Evolutionary conservation across 2,113 vertebrate species (phyloP).

Genomic region (Irena cyanogastra): DNA sequence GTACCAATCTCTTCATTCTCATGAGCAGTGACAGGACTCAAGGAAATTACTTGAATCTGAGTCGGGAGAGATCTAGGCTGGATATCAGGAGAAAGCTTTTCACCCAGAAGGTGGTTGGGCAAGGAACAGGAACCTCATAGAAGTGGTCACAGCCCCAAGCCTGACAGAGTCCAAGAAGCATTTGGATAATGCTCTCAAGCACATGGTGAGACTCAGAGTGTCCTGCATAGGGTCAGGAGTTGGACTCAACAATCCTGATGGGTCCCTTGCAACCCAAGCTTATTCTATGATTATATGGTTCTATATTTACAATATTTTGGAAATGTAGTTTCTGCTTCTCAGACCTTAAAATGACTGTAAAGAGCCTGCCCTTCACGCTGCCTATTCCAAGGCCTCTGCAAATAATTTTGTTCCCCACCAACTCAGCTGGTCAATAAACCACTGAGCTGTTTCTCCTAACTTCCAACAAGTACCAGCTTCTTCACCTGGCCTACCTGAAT

Average conservation of each 20-base stretch:
- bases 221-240: neutral
- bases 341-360: neutral
- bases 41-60: neutral
- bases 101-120: neutral
- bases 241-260: neutral
- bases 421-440: neutral
- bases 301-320: neutral
- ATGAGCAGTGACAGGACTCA: neutral
- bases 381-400: neutral
- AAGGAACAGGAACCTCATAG: neutral
- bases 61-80: neutral
- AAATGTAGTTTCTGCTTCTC: neutral
- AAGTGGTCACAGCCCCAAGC: neutral
- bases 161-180: neutral
- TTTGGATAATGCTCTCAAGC: neutral
- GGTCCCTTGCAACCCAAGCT: neutral
- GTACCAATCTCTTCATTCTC: neutral
- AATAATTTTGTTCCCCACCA: neutral
- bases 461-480: neutral
- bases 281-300: neutral
- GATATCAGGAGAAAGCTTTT: neutral
- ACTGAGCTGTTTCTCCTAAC: neutral
- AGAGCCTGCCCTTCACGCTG: neutral
- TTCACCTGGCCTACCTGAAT: slow-evolving; percentile 80
- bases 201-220: neutral